Base-by-base conservation (phyloP, 2,888 invertebrate genomes). In the Limnephilus marmoratus region DNA sequence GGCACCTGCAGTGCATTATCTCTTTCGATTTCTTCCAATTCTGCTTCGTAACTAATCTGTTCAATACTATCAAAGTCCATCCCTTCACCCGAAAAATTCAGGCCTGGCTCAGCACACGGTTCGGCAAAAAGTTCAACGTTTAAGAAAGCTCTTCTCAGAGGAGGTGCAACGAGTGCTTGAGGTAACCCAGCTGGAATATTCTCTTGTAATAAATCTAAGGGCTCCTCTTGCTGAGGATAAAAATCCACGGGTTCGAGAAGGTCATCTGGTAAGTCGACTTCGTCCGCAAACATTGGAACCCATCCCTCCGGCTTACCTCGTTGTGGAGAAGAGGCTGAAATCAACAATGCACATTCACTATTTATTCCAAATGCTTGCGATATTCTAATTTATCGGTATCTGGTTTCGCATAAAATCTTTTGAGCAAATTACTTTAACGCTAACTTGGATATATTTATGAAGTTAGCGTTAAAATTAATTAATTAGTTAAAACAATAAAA, bases 311-410 rank as follows among this genome's bases (percentile, higher is more conserved):
- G 68, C 68, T n/a, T 68, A 68, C 24, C 68, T 24, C 68, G 68
- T 24, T 11, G n/a, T 24, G 88, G 88, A 81, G 88, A 80, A 29
- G 80, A 80, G 37, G 88, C 88, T 89, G 80, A 80, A 89, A 68
- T 29, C 68, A 68, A n/a, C n/a, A 24, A 18, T 68, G 24, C 24
- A n/a, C 24, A 0, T 49, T 49, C 15, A 49, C 3, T 49, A 49
- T 49, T 45, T 45, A 45, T 45, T 45, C 11, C 7, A 41, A 7
- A 9, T 41, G 5, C 41, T 41, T 41, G 41, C 41, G 45, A 45
- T 45, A 45, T 45, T 68, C 68, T 0, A 15, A 53, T 53, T 53
- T 18, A 5, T 18, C 3, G 18, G 18, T 18, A 18, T 15, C 18
- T 53, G 15, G 4, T 3, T 18, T 53, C 4, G 18, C 15, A 53